Conservation (phyloP, 2,113 vertebrate species). For the Apodemus sylvaticus region DNA sequence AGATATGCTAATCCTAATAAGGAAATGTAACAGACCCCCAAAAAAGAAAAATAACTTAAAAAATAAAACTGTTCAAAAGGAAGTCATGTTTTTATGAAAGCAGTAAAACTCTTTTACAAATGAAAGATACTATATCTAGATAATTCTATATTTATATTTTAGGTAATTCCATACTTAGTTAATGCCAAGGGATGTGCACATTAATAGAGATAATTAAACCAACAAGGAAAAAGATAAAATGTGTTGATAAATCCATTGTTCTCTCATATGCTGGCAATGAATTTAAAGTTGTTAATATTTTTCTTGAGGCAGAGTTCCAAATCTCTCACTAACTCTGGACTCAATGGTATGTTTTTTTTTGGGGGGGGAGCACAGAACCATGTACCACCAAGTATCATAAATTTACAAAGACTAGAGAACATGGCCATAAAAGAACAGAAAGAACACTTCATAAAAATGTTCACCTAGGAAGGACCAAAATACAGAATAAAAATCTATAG, state of each 20-base stretch:
- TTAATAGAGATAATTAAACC: background rate
- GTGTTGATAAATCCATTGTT: background rate
- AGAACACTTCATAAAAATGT: background rate
- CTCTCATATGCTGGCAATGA: background rate
- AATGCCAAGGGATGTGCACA: background rate
- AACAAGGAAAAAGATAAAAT: background rate
- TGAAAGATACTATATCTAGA: background rate
- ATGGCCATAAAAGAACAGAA: background rate
- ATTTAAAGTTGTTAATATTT: background rate
- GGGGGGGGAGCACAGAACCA: fast-evolving
- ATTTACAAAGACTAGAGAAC: background rate
- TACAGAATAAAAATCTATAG: background rate
- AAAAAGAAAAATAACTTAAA: background rate
- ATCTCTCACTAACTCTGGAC: background rate
- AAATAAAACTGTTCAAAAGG: background rate
- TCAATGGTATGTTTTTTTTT: background rate
- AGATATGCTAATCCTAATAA: background rate
- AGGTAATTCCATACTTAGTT: background rate
- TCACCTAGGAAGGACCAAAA: background rate
- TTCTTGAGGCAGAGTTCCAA: background rate
- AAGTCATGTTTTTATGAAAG: background rate
- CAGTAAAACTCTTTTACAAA: background rate
- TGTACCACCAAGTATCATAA: background rate
- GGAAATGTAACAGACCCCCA: background rate
- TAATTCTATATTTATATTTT: background rate